phyloP scores from a whole-genome alignment of 2,797 vertebrate genomes.

The Myotis pilosus region DNA sequence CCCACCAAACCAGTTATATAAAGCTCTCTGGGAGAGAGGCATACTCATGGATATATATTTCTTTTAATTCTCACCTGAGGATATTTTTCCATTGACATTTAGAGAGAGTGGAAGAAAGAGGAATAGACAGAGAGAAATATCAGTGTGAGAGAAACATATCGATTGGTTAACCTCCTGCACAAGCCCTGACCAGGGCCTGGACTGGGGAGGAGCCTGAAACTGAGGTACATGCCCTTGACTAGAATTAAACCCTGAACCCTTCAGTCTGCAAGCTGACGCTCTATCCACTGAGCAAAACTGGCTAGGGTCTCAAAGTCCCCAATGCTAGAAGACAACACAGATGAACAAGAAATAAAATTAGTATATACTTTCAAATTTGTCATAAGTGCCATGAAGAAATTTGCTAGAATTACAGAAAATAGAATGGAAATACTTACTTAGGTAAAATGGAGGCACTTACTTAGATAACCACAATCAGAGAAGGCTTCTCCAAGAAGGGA shows the following conservation, averaged over 20 bases:
- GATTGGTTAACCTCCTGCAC: no score
- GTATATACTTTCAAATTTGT: neutral
- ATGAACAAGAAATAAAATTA: neutral
- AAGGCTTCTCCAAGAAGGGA: neutral
- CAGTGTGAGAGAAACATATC: no score
- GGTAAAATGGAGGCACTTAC: neutral
- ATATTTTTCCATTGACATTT: no score
- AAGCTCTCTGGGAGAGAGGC: neutral
- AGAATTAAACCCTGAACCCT: no score
- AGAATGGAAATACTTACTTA: neutral
- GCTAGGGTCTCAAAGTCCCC: neutral
- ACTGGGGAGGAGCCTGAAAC: no score
- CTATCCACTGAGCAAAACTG: no score
- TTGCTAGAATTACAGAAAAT: neutral
- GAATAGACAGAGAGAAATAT: no score
- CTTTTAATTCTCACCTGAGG: no score
- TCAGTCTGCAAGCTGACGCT: fast-evolving
- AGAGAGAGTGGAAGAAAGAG: no score
- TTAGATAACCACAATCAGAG: neutral
- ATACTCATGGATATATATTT: neutral
- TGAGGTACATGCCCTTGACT: no score
- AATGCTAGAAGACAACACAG: neutral
- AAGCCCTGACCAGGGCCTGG: no score
- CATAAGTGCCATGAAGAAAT: neutral
- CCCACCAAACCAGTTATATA: neutral